phyloP scores from a whole-genome alignment of 2,797 vertebrate genomes.

The Acipenser oxyrinchus region DNA sequence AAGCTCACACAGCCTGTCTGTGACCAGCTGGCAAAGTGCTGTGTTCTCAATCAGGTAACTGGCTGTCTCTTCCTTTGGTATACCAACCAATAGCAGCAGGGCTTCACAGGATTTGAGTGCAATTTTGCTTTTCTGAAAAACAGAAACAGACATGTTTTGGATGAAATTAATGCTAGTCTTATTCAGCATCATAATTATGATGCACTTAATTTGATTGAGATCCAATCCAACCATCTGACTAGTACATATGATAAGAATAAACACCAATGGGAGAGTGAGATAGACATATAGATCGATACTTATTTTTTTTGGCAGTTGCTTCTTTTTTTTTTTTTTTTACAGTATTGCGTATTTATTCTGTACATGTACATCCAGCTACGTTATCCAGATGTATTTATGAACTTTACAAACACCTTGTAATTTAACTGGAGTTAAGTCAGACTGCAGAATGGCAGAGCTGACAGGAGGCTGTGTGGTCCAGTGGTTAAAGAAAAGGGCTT shows the following conservation, averaged over 20 bases:
- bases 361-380: no score
- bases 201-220: no score
- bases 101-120: constrained; percentile 65
- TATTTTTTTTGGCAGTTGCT: no score
- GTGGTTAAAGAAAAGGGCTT: no score
- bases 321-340: no score
- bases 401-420: no score
- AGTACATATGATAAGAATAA: background rate
- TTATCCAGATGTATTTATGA: no score
- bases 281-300: no score
- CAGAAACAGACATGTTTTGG: background rate
- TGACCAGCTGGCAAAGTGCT: constrained; percentile 53
- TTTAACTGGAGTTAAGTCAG: background rate
- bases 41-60: constrained; percentile 46
- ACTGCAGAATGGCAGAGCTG: background rate
- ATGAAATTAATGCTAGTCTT: background rate
- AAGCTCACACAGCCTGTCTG: constrained; percentile 57
- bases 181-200: background rate
- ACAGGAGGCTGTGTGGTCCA: no score
- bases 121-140: constrained; percentile 55
- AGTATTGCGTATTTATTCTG: no score
- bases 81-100: constrained; percentile 57
- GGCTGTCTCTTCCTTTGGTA: constrained; percentile 45
- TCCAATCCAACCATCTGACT: no score
- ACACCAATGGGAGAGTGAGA: background rate